These are phyloP conservation scores for Scaeva pyrastri DNA, from an alignment of 2,888 invertebrate genomes.

Conservation along the genomic window DNA sequence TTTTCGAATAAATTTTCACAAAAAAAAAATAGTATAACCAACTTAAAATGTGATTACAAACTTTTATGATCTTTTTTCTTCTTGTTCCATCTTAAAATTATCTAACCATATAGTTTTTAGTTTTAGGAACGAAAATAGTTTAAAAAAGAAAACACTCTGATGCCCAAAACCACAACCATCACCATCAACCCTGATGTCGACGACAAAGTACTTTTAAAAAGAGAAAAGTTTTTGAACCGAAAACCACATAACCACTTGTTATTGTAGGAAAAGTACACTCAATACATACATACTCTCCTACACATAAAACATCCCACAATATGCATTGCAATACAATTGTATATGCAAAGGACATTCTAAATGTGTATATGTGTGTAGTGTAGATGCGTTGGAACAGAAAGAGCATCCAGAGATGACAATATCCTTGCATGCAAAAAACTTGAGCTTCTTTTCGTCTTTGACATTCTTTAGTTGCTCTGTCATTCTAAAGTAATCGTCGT, in stretches of 20 bases:
- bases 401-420: conserved; percentile 21
- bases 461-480: conserved; percentile 1
- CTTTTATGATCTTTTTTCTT: conserved; percentile 19
- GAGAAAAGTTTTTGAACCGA: conserved; percentile 30
- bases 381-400: neutral
- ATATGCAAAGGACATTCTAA: conserved; percentile 11
- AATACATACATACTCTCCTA: neutral
- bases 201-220: neutral
- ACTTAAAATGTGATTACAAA: conserved; percentile 40
- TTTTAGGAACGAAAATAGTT: neutral
- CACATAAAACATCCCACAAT: conserved; percentile 15
- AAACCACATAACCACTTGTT: conserved; percentile 45
- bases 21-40: neutral
- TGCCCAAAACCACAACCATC: neutral
- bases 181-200: too few relatives aligned
- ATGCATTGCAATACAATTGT: conserved; percentile 20
- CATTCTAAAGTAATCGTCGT: conserved; percentile 1
- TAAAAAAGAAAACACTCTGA: neutral
- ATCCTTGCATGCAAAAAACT: conserved; percentile 32
- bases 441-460: conserved; percentile 22
- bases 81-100: neutral
- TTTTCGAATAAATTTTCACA: conserved; percentile 29
- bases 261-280: conserved; percentile 37
- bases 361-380: neutral
- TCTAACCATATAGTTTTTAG: conserved; percentile 10